Conservation (phyloP, 2,888 invertebrate species). For the Meteorus cinctellus region DNA sequence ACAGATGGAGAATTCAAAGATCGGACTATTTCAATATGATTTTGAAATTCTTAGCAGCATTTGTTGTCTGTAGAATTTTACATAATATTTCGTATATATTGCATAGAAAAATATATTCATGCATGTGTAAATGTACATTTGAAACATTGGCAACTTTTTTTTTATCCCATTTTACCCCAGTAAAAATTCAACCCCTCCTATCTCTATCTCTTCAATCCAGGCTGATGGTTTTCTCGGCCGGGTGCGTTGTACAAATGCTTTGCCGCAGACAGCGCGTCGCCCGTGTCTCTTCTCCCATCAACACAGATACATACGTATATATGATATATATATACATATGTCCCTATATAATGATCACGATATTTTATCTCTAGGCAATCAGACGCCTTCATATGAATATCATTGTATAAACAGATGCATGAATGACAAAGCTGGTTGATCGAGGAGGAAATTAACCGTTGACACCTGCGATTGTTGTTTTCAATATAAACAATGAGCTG, state of each 20-base stretch:
- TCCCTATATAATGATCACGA: background rate
- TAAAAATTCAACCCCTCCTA: constrained; percentile 27
- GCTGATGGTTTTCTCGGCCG: constrained; percentile 1
- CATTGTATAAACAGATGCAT: too few species aligned
- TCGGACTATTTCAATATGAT: background rate
- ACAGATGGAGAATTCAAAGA: too few species aligned
- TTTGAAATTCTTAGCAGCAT: background rate
- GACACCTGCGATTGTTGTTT: too few species aligned
- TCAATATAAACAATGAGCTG: too few species aligned
- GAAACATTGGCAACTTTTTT: background rate
- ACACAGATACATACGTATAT: too few species aligned
- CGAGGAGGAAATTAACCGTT: too few species aligned
- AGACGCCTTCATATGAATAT: background rate
- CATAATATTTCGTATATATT: too few species aligned
- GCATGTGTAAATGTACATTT: background rate
- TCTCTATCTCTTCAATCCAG: constrained; percentile 11
- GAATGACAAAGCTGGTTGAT: too few species aligned
- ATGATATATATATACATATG: background rate
- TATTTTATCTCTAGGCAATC: background rate
- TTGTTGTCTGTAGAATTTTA: background rate
- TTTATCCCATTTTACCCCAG: background rate
- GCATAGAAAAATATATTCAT: background rate
- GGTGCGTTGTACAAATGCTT: constrained; percentile 6
- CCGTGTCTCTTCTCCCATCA: background rate
- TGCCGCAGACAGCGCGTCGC: constrained; percentile 40